Base-by-base conservation (phyloP, 2,888 invertebrate genomes). In the Mayetiola destructor region DNA sequence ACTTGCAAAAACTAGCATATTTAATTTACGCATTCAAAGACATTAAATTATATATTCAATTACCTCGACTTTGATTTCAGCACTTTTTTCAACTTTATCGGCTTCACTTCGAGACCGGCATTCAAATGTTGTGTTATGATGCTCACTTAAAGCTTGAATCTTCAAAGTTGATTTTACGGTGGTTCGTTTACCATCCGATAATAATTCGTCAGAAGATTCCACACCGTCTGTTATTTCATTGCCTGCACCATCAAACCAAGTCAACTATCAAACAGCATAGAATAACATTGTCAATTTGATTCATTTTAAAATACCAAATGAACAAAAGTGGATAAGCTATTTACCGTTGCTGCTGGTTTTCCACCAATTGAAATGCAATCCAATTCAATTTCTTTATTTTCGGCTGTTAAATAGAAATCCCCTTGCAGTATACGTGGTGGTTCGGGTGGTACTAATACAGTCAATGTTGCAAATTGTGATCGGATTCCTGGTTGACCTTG, bases 81-180 rank as follows among this genome's bases (percentile, higher is more conserved):
- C 85, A 59, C 84, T 82, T 69, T 85, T 81, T 67, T 90, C 90
- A 9, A 87, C 84, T 64, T 88, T 79, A 68, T 93, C 88, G 6
- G 93, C 93, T 20, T 88, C 86, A 69, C 93, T 93, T 72, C 89
- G 88, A 57, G 88, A 92, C 76, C 90, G 90, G 70, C 94, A 95
- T 18, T 88, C 88, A 67, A 93, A 88, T 9, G 85, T 87, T 62
- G 89, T 88, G 68, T 91, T 90, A 73, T 94, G 89, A 69, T 94
- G 90, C 61, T 87, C 82, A 69, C 88, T 85, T 65, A 85, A 81
- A 2, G 94, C 93, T 59, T 85, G 85, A 59, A 95, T 76, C 59
- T 82, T 87, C 57, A 94, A 78, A 36, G 85, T 79, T 23, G 92
- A 90, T 68, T 85, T 85, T 27, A 92, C 88, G 23, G 90, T 89